These are phyloP conservation scores for Tachina grossa DNA, from an alignment of 2,888 invertebrate species.

Conservation along the genomic window DNA sequence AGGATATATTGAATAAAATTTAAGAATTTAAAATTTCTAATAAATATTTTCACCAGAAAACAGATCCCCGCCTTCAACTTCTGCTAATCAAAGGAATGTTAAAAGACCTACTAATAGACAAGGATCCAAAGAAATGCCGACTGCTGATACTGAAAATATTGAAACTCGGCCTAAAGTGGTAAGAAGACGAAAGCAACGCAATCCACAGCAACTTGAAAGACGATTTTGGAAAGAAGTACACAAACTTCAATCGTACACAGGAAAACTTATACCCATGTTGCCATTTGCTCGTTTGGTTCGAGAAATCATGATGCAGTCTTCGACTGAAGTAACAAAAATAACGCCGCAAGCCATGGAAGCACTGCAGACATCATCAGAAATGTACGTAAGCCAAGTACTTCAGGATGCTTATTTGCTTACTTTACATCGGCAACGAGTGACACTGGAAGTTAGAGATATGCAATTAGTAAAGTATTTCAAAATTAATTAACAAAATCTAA, in stretches of 20 bases:
- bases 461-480: slow-evolving; percentile 82
- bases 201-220: slow-evolving; percentile 39
- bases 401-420: slow-evolving; percentile 83
- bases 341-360: slow-evolving; percentile 82
- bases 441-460: slow-evolving; percentile 83
- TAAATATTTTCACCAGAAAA: too few species aligned
- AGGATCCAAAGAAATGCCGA: too few species aligned
- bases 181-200: slow-evolving; percentile 64
- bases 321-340: slow-evolving; percentile 74
- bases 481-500: slow-evolving; percentile 30
- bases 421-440: slow-evolving; percentile 83
- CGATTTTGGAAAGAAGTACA: slow-evolving; percentile 66
- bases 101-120: too few species aligned
- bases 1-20: too few species aligned
- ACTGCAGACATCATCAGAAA: slow-evolving; percentile 83
- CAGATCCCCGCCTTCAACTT: too few species aligned
- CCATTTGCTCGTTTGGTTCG: slow-evolving; percentile 83
- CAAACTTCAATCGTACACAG: slow-evolving; percentile 69
- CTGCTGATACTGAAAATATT: too few species aligned
- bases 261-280: slow-evolving; percentile 81
- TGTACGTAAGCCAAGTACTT: slow-evolving; percentile 83
- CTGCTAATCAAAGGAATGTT: too few species aligned
- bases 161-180: not conserved
- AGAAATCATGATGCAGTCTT: slow-evolving; percentile 80
- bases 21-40: too few species aligned